Conservation (phyloP, 2,113 vertebrate species). For the Eidolon helvum region DNA sequence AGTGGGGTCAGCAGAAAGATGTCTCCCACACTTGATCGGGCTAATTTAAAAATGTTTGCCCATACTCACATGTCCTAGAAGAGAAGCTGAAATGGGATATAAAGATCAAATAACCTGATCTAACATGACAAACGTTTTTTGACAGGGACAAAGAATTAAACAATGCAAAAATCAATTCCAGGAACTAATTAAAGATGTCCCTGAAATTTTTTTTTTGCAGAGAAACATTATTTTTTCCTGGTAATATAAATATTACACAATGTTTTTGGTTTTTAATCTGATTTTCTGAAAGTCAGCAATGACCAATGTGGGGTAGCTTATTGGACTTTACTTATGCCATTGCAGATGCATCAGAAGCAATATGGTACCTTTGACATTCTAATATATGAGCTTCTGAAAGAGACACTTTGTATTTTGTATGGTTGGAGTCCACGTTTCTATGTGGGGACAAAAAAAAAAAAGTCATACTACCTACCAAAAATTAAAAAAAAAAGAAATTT, state of each 20-base stretch:
- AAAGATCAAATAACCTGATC: not conserved
- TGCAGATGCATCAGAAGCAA: not conserved
- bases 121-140: not conserved
- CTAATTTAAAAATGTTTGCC: slow-evolving; percentile 48
- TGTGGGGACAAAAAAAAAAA: not conserved
- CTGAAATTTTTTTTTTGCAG: not conserved
- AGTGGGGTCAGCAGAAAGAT: slow-evolving; percentile 31
- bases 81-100: not conserved
- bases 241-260: not conserved
- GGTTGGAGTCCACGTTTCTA: not conserved
- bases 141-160: not conserved
- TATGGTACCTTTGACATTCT: not conserved
- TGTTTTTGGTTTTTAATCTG: not conserved
- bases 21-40: slow-evolving; percentile 26
- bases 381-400: not conserved
- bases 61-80: not conserved
- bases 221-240: not conserved
- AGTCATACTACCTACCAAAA: not conserved
- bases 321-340: not conserved
- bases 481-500: not conserved
- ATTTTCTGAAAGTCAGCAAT: not conserved
- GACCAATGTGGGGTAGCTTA: not conserved
- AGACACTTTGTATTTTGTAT: not conserved
- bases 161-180: not conserved
- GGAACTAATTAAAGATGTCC: not conserved